These are phyloP conservation scores for Gari tellinella DNA, from an alignment of 2,888 invertebrate genomes.

Conservation along the genomic window DNA sequence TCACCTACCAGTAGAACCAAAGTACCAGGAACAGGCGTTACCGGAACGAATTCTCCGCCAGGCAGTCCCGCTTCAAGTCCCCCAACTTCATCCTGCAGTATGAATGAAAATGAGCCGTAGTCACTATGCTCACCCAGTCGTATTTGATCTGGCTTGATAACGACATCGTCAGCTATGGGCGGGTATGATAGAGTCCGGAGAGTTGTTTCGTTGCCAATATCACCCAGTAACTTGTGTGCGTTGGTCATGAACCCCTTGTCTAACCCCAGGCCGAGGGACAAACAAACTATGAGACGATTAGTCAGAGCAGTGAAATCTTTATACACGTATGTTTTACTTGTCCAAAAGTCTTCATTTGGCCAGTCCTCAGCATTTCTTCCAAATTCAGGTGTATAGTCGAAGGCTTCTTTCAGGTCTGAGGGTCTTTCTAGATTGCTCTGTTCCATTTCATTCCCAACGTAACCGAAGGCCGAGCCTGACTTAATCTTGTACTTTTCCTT, in stretches of 20 bases:
- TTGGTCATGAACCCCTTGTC: constrained; percentile 10
- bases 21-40: constrained; percentile 91
- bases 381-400: constrained; percentile 24
- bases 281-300: constrained; percentile 13
- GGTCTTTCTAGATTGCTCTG: constrained; percentile 30
- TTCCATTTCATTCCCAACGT: constrained; percentile 40
- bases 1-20: constrained; percentile 91
- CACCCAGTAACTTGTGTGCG: constrained; percentile 18
- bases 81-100: constrained; percentile 65
- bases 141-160: constrained; percentile 58
- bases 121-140: constrained; percentile 69
- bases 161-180: constrained; percentile 9
- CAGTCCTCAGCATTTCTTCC: background rate
- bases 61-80: constrained; percentile 87
- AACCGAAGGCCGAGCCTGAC: constrained; percentile 43
- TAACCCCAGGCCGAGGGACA: constrained; percentile 20
- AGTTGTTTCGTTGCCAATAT: constrained; percentile 7
- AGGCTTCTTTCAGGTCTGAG: constrained; percentile 46
- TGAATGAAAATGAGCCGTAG: constrained; percentile 61
- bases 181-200: constrained; percentile 27
- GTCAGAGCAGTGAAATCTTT: constrained; percentile 9
- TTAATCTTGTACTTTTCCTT: constrained; percentile 1
- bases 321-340: constrained; percentile 5
- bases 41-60: constrained; percentile 89
- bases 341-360: constrained; percentile 10